Base-by-base conservation (phyloP, 1,140 invertebrate genomes). In the Sipha flava region DNA sequence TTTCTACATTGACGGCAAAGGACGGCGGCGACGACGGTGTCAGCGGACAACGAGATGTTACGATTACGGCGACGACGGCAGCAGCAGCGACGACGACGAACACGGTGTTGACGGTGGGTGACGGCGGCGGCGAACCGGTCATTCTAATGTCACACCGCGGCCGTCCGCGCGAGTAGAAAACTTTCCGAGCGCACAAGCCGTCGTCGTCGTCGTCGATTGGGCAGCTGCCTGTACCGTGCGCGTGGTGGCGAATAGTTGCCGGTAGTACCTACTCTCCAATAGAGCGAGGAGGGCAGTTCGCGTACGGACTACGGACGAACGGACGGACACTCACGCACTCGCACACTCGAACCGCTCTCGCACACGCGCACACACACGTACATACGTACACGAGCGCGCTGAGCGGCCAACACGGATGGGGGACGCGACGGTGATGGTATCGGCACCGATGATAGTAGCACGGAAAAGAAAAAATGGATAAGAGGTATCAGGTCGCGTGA, bases 71-170 rank as follows among this genome's bases (percentile, higher is more conserved):
- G 37, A 10, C 37, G 37, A 10, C 37, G 10, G 37, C 37, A 10
- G 37, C 5, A 7, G 5, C 16, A 7, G 34, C 18, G 70, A 6
- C 9, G 14, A 6, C 21, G 59, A 64, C 31, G 47, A 18, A 37
- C 3, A 64, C 31, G 14, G 10, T n/a, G 31, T 16, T 23, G 31
- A 29, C 16, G 52, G 52, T 40, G 14, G 21, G 2, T 18, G 23
- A 21, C 23, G 16, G 26, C n/a, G 52, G 18, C 21, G 34, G 54
- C 47, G 29, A 77, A 77, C 73, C 73, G 73, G 73, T 77, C 73
- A 77, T 77, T 77, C 34, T 77, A 59, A 57, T 43, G 73, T 77
- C 73, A 75, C 31, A 57, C 64, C n/a, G 4, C 12, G 37, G n/a
- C 34, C 34, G 64, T 23, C 9, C 37, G 34, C 34, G 37, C 40